Evolutionary conservation across 2,113 vertebrate genomes (phyloP), one percentile per base, ranked within the genome.

Genomic region (Phylloscopus trochilus): DNA sequence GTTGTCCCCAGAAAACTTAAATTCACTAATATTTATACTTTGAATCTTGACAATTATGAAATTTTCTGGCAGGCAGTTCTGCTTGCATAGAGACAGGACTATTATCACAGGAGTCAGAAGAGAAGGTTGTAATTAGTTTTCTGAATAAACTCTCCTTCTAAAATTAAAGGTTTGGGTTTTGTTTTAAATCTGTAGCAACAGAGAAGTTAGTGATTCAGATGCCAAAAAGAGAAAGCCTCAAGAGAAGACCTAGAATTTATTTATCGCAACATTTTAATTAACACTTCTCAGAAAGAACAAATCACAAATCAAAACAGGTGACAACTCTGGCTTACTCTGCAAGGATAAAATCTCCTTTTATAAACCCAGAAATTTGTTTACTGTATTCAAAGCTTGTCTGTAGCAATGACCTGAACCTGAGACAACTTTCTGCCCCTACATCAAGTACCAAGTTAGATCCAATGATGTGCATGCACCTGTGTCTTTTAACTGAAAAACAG

Each of bases 231-330:
- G 15, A 87, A 87, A 69, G 3, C 30, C 81, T 85, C 75, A 62
- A 69, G 44, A 95, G 66, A 73, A 82, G 23, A 58, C 6, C 11
- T 73, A 69, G 21, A 23, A 62, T 87, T 84, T 87, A 49, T 89
- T 93, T 95, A 51, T 85, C 62, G 89, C 31, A 89, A 63, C 14
- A 73, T 85, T 93, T 94, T 92, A 87, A 93, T 89, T 89, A 87
- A 76, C 24, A 28, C 10, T 83, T 31, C 20, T 73, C n/a, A 79
- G 76, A 83, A 92, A n/a, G 33, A 91, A 89, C 19, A 93, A 85
- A 87, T 69, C 74, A 73, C 66, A 87, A 51, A 92, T 28, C 26
- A 92, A 91, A 94, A 78, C 15, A 83, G n/a, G 46, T 62, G 53
- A 92, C 46, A 95, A 83, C 6, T 35, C 7, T 47, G 20, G 3